Evolutionary conservation across 2,113 vertebrate species (phyloP).

Genomic region (Poecilia latipinna): DNA sequence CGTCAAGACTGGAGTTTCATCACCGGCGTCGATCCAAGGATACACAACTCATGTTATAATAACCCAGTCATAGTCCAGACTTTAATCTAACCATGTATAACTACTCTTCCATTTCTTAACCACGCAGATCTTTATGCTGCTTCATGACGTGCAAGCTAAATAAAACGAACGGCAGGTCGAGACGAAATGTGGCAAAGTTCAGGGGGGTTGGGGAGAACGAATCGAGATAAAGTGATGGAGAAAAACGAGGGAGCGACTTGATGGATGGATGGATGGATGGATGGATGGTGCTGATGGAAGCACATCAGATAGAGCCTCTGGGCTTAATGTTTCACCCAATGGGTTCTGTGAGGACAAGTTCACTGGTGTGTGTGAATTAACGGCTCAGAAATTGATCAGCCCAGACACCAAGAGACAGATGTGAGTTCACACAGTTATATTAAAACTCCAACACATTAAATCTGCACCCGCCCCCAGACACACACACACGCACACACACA

Average conservation of each 20-base stretch:
- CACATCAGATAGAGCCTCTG: slow-evolving; percentile 43
- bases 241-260: slow-evolving; percentile 38
- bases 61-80: background rate
- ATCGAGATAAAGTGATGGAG: slow-evolving; percentile 25
- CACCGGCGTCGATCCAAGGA: background rate
- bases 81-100: background rate
- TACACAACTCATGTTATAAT: background rate
- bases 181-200: background rate
- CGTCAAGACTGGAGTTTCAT: background rate
- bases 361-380: slow-evolving; percentile 32
- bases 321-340: slow-evolving; percentile 51
- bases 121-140: background rate
- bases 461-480: background rate
- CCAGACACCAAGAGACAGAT: slow-evolving; percentile 44
- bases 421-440: slow-evolving; percentile 52
- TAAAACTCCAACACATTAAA: slow-evolving; percentile 37
- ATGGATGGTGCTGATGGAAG: slow-evolving; percentile 44
- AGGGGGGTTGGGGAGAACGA: background rate
- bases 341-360: slow-evolving; percentile 35
- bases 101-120: background rate
- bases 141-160: background rate
- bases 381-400: slow-evolving; percentile 33
- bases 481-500: slow-evolving; percentile 19
- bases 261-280: background rate
- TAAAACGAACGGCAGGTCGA: background rate